Base-by-base conservation (phyloP, 2,888 invertebrate genomes). In the Calameuta idolon region DNA sequence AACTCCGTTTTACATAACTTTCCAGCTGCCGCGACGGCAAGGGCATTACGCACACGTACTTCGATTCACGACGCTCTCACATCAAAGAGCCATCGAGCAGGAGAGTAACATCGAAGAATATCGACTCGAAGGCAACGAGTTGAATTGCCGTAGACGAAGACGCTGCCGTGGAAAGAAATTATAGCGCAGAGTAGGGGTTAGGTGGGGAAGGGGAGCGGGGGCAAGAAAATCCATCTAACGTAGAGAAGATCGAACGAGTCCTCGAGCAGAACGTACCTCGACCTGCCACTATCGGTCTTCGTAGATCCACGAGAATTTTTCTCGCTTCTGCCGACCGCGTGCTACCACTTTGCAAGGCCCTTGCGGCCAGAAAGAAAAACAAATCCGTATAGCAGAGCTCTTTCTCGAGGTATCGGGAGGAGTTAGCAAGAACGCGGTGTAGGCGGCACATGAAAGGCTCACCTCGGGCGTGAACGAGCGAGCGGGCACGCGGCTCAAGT, bases 401-500 rank as follows among this genome's bases (percentile, higher is more conserved):
- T 35, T 35, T 79, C 82, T 80, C 80, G 79, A 76, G 69, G 81
- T 74, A 79, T 80, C 78, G 30, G 81, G 76, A 73, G 75, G 85
- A 89, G 89, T 89, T 89, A 89, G 89, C 87, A 85, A 85, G 89
- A 89, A 89, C 83, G 84, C 85, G 84, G 87, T 87, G 87, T 89
- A 89, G 88, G 89, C 89, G 89, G 89, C 89, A 89, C 88, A 89
- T 89, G 89, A 89, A 89, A 89, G 89, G 89, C 88, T 86, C 89
- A 89, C 89, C 89, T 89, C 89, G 89, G 89, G 89, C 89, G 89
- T 89, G 89, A 89, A 89, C 88, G 89, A 89, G 89, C 89, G 89
- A 88, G 89, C 88, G 89, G 89, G 88, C 89, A 89, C 89, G 89
- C 89, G 89, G 89, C 89, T 88, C 89, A 89, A 89, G 89, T 89